Percentiles rank a stretch among this genome's conserved stretches.
Evolutionary conservation across 2,888 invertebrate genomes (phyloP).

Genomic region (Lobophora halterata): DNA sequence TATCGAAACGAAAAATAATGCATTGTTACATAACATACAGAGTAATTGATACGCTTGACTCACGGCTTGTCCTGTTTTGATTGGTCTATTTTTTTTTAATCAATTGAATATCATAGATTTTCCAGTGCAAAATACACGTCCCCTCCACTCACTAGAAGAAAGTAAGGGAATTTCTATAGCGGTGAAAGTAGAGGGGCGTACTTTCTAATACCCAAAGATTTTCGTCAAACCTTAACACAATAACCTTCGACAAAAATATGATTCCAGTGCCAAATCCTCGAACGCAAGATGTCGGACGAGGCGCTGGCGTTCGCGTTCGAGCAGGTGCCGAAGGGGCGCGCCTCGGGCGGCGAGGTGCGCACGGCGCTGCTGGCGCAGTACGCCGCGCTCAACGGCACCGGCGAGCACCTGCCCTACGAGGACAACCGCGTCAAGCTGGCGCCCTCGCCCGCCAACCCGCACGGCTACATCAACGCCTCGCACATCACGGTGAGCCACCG

Average conservation of each 20-base stretch:
- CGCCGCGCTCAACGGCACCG: constrained; percentile 77
- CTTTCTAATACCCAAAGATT: no score
- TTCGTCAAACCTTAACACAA: no score
- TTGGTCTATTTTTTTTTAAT: not conserved
- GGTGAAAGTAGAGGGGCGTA: no score
- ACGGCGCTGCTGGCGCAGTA: constrained; percentile 89
- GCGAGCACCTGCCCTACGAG: constrained; percentile 93
- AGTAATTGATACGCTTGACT: constrained; percentile 9
- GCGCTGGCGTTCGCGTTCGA: constrained; percentile 92
- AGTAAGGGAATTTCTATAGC: no score
- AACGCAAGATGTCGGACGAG: constrained; percentile 83
- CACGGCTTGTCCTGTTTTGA: constrained; percentile 6
- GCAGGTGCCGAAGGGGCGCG: constrained; percentile 88
- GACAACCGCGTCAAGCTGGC: constrained; percentile 91
- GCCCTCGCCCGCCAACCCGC: constrained; percentile 90
- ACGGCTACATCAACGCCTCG: constrained; percentile 96
- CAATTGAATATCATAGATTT: no score
- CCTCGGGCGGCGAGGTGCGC: constrained; percentile 84
- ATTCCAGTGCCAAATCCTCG: constrained; percentile 67
- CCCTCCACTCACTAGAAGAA: no score
- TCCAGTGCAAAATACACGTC: no score
- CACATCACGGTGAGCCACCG: constrained; percentile 87
- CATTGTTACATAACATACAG: constrained; percentile 6
- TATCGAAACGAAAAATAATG: constrained; percentile 26
- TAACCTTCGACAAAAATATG: no score